Conservation (phyloP, 2,113 vertebrate species). For the Amazona vittata region DNA sequence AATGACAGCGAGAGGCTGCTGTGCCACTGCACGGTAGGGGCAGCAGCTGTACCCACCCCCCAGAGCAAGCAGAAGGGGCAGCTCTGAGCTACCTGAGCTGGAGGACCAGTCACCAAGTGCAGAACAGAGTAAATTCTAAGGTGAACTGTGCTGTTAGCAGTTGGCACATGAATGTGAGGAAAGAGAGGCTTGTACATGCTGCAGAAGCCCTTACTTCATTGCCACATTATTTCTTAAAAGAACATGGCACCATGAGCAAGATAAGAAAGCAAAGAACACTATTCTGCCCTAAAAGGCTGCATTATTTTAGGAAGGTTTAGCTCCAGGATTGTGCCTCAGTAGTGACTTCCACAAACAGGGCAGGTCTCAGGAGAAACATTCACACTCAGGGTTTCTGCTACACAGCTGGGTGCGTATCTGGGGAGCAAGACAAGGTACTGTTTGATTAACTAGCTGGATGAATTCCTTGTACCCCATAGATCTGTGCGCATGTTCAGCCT, state of each 20-base stretch:
- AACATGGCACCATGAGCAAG: neutral
- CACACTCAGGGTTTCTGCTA: neutral
- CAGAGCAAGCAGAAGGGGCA: neutral
- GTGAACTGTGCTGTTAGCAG: neutral
- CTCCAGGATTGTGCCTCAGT: neutral
- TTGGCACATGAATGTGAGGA: neutral
- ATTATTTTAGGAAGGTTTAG: neutral
- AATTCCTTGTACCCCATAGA: neutral
- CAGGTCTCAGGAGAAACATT: neutral
- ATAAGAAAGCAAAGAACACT: neutral
- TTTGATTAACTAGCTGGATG: neutral
- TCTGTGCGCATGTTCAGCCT: neutral
- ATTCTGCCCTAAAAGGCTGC: neutral
- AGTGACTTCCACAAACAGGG: neutral
- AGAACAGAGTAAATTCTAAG: neutral
- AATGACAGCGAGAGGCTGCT: neutral
- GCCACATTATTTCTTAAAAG: neutral
- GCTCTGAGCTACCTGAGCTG: neutral
- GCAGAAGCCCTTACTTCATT: neutral
- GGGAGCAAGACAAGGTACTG: neutral
- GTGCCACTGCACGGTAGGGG: rapidly evolving
- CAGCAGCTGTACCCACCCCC: neutral
- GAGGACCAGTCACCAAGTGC: neutral
- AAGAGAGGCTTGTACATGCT: neutral
- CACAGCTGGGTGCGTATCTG: neutral